Base-by-base conservation (phyloP, 2,888 invertebrate species). In the Agonopterix arenella region DNA sequence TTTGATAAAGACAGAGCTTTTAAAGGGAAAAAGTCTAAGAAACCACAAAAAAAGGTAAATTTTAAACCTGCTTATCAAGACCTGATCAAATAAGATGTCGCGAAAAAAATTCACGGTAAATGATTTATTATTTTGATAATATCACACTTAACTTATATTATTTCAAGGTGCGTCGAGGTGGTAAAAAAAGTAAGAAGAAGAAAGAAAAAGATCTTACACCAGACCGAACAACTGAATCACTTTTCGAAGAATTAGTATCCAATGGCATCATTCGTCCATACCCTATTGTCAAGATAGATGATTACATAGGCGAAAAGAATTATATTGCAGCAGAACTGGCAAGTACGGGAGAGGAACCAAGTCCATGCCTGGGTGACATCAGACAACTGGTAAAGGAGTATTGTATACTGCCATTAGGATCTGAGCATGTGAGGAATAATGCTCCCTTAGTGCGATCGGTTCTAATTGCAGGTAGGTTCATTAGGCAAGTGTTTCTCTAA, bases 151-250 rank as follows among this genome's bases (percentile, higher is more conserved):
- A n/a, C n/a, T 13, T n/a, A 36, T 18, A 46, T 48, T 48, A 10
- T 51, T 37, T 47, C 1, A 28, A 95, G 82, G 90, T 93, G 0
- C 91, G 95, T 38, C 91, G 95, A 10, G 93, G 94, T 28, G 95
- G 95, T 0, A 97, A 97, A 66, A 98, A 98, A 70, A 93, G 92
- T 59, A 97, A 97, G 76, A 97, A 96, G 85, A 97, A 96, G 77
- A 97, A 97, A 77, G 97, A 97, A 70, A 98, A 98, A 76, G 98
- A 98, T 83, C 85, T 98, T 47, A 98, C 98, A 0, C 96, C 96
- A 1, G 98, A 98, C 70, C 91, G 97, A 73, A 95, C 96, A 0
- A 93, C 94, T 0, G 96, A 97, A 75, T 97, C 97, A 0, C 84
- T 98, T 2, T 97, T 97, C 70, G 97, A 98, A 79, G 98, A 98